Percentiles rank a stretch among this genome's conserved stretches.
Conservation (phyloP, 2,113 vertebrate species). For the Dryoscopus gambensis region DNA sequence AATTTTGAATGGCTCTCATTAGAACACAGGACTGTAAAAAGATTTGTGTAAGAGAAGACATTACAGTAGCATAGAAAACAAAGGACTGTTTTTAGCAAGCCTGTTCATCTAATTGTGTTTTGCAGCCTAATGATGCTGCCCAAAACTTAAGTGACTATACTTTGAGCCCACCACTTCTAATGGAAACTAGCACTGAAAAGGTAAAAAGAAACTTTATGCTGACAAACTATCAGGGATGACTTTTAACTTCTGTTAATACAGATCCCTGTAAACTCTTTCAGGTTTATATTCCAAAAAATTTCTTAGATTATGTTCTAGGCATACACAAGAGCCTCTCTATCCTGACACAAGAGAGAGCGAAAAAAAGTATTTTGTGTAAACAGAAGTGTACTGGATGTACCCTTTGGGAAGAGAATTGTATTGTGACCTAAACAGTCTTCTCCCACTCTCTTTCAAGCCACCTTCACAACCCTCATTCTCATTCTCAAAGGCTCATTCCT, state of each 20-base stretch:
- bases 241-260: not conserved
- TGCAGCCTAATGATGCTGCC: not conserved
- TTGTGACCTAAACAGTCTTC: not conserved
- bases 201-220: not conserved
- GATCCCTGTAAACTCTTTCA: not conserved
- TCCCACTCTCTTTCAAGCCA: not conserved
- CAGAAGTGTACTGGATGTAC: not conserved
- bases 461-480: not conserved
- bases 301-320: not conserved
- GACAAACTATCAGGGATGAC: not conserved
- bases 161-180: not conserved
- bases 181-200: not conserved
- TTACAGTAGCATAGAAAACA: not conserved
- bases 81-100: not conserved
- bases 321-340: not conserved
- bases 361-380: not conserved
- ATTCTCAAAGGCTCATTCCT: not conserved
- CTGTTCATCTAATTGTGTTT: not conserved
- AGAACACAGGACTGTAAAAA: not conserved
- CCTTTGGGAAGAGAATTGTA: not conserved
- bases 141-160: not conserved
- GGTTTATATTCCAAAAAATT: not conserved
- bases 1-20: not conserved
- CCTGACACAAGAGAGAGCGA: not conserved
- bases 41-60: not conserved